Base-by-base conservation (phyloP, 2,888 invertebrate species). In the Atrina japonica region DNA sequence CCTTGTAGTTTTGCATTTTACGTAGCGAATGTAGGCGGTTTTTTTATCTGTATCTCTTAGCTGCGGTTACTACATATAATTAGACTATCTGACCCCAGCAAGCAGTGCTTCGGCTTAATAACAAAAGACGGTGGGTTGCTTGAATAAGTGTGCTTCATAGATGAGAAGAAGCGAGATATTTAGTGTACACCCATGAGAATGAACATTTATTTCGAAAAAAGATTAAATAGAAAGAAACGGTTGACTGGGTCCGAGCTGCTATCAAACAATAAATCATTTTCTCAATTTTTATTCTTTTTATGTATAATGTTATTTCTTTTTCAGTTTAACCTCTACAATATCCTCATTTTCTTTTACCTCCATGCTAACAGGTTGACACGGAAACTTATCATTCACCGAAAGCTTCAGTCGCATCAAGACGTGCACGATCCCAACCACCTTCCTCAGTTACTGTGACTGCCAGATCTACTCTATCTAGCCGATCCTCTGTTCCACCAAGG, bases 331-430 rank as follows among this genome's bases (percentile, higher is more conserved):
- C 35, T 45, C 45, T 40, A 61, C 55, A 47, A 47, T 63, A 9
- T 9, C 47, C n/a, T 30, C 40, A 52, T 43, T 66, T 30, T 58
- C 18, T 66, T 72, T 75, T 66, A 52, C 75, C 75, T 70, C 59
- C 69, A 76, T 75, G 75, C 71, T 72, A 79, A 71, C 81, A 86
- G 86, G 84, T 83, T 35, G 78, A 82, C 70, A 79, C 83, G 69
- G 85, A 85, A 77, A 65, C 77, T 64, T 83, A 83, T 77, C 73
- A 82, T 58, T 77, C 81, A 68, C 83, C 86, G 58, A 81, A 78
- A 71, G 70, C 78, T 56, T 78, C 85, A 40, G 84, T 83, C 56
- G 84, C 82, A 65, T 76, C 81, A 63, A 77, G 80, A 72, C 79
- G 84, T 66, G 82, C 77, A 69, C 81, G 79, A 66, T 75, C 78